A percentile compares a stretch with the other conserved stretches of the same genome.
These are phyloP conservation scores for Macquaria australasica DNA, from an alignment of 2,113 vertebrate species.

Conservation along the genomic window DNA sequence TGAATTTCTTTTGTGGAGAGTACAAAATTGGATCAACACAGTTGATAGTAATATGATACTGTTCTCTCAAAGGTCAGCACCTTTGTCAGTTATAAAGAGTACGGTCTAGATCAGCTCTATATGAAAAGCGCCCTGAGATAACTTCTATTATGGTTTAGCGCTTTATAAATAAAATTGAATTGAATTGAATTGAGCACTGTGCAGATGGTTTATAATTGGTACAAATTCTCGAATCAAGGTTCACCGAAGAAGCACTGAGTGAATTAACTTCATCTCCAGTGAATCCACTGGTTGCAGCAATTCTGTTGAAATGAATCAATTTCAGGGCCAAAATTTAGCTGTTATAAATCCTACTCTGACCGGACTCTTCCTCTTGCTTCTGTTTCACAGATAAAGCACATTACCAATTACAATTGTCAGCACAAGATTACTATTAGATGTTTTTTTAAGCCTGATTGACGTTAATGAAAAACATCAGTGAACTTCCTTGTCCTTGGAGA, in stretches of 20 bases:
- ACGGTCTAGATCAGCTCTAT: too few relatives aligned
- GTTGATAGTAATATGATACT: background rate
- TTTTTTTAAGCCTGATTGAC: background rate
- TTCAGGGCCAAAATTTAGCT: background rate
- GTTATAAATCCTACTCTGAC: background rate
- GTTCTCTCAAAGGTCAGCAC: too few relatives aligned
- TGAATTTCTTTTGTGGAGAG: background rate
- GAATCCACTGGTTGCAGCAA: too few relatives aligned
- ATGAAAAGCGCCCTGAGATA: too few relatives aligned
- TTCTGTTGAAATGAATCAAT: background rate
- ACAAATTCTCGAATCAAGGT: too few relatives aligned
- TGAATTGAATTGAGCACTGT: too few relatives aligned
- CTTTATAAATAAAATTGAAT: too few relatives aligned
- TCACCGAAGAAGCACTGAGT: too few relatives aligned
- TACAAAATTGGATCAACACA: background rate
- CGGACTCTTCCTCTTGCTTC: background rate
- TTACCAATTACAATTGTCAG: background rate
- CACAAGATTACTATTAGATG: background rate
- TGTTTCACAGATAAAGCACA: background rate
- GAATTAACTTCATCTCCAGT: too few relatives aligned
- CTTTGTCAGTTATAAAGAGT: too few relatives aligned
- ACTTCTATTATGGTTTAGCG: too few relatives aligned
- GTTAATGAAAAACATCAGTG: background rate
- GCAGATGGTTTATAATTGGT: too few relatives aligned
- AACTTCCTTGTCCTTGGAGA: background rate